Evolutionary conservation across 2,797 vertebrate genomes (phyloP).

Genomic region (Gymnoscopelus microlampas): DNA sequence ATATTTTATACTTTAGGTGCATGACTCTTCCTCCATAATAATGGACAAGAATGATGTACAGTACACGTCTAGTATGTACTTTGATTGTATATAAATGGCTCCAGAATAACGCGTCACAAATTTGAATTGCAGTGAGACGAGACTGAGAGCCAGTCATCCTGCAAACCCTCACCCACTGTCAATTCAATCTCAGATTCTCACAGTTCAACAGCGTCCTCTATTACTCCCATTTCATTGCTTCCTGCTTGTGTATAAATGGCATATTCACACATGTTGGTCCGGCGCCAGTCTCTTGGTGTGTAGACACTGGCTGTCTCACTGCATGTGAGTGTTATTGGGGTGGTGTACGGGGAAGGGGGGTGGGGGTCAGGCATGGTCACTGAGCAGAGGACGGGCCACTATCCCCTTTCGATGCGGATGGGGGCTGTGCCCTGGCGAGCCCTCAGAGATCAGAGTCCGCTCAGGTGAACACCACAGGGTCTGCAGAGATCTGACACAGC

Average conservation of each 20-base stretch:
- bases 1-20: too few relatives aligned
- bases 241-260: constrained; percentile 34
- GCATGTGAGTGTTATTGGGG: neutral
- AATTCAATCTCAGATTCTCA: neutral
- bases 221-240: neutral
- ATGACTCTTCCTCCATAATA: too few relatives aligned
- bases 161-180: neutral
- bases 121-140: neutral
- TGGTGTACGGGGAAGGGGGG: constrained; percentile 21
- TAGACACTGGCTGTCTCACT: constrained; percentile 31
- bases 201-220: neutral
- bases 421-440: constrained; percentile 26
- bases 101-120: neutral
- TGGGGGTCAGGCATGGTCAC: constrained; percentile 47
- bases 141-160: neutral
- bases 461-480: constrained; percentile 47
- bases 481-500: constrained; percentile 34
- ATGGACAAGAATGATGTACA: too few relatives aligned
- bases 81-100: too few relatives aligned
- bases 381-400: constrained; percentile 46
- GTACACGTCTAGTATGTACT: too few relatives aligned
- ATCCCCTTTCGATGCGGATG: constrained; percentile 52
- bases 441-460: constrained; percentile 53
- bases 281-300: constrained; percentile 76
- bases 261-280: constrained; percentile 56